Base-by-base conservation (phyloP, 2,797 vertebrate genomes). In the Onychomys leucogaster region DNA sequence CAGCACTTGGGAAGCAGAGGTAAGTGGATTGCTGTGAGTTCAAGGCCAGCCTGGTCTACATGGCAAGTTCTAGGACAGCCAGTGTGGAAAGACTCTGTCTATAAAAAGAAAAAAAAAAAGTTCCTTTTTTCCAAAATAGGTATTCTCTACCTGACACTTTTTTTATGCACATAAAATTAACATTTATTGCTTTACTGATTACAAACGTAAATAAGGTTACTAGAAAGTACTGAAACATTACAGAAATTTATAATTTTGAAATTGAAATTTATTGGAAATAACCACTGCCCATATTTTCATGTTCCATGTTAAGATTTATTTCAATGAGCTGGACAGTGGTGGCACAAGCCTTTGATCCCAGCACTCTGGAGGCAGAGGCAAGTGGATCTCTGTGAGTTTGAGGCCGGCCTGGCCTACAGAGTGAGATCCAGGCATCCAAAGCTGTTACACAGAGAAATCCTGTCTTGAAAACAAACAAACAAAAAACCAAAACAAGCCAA, bases 271-370 rank as follows among this genome's bases (percentile, higher is more conserved):
- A 17, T 34, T 77, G 77, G 89, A 93, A 61, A 91, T 94, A 73
- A 75, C 37, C 29, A 78, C 21, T 71, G 12, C 90, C 80, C 32
- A 82, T 65, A 95, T 67, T 94, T 95, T 88, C 46, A 2, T 77
- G 41, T 77, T 49, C 95, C 46, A 80, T 91, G 13, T 87, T 96
- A 63, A 90, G 16, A 96, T 94, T 96, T 94, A 85, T 93, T 95
- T 94, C 81, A 93, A 61, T 92, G n/a, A 67, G 65, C 32, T 0
- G 32, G 65, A 17, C 17, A 23, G 57, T 59, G 57, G 57, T 59
- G 57, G 57, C 57, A 59, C 59, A 65, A 12, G 27, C 63, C 63
- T 65, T 65, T 65, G 63, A 65, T 65, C 27, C 63, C 63, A 65
- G 63, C 63, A 32, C 63, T 32, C 63, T 29, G 63, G 63, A 65